Evolutionary conservation across 2,797 vertebrate species (phyloP).

Genomic region (Bufotes viridis): DNA sequence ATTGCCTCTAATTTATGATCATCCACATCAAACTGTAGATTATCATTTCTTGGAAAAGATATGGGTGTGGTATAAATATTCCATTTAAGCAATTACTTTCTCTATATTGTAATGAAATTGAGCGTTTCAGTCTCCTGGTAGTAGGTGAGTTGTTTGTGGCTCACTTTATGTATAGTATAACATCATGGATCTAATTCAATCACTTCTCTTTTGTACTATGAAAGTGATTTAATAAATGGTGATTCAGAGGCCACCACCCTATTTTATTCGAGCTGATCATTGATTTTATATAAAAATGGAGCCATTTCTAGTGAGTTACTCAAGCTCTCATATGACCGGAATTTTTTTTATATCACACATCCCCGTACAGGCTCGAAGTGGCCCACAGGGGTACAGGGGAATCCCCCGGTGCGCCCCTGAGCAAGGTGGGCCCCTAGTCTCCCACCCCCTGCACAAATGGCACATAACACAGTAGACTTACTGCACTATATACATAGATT

Average conservation of each 20-base stretch:
- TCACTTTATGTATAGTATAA: background rate
- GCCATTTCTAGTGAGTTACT: background rate
- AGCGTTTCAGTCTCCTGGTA: background rate
- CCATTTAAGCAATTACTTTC: background rate
- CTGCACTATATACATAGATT: no score
- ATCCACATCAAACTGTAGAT: background rate
- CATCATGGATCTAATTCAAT: background rate
- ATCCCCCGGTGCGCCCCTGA: no score
- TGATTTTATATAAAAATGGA: background rate
- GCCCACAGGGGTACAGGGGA: no score
- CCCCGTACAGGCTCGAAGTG: no score
- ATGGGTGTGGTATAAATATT: constrained; percentile 45
- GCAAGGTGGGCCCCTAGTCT: no score
- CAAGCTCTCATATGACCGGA: background rate
- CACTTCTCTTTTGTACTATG: background rate
- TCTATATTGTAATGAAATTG: background rate
- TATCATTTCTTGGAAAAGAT: constrained; percentile 18
- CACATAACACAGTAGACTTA: no score
- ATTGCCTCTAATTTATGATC: constrained; percentile 26
- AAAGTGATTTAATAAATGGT: background rate
- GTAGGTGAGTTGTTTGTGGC: background rate
- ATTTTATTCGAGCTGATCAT: background rate
- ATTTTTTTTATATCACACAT: background rate
- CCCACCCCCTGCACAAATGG: no score
- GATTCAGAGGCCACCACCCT: background rate